Conservation (phyloP, 2,113 vertebrate genomes). For the Sphyrna mokarran region DNA sequence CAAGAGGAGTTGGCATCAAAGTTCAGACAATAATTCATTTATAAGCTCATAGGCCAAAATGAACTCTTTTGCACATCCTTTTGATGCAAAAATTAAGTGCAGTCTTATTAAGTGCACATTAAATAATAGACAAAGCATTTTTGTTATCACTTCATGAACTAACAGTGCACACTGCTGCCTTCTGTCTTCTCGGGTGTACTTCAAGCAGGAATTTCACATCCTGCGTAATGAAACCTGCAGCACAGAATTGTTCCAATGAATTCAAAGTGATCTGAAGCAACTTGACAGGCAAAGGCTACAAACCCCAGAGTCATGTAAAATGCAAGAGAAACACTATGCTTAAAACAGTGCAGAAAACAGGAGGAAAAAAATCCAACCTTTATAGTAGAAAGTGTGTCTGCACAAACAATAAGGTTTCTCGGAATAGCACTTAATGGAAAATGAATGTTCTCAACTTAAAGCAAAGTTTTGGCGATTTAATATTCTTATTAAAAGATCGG, state of each 20-base stretch:
- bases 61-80: constrained; percentile 55
- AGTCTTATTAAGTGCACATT: constrained; percentile 63
- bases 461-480: background rate
- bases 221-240: constrained; percentile 64
- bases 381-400: background rate
- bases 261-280: constrained; percentile 77
- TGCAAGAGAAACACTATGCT: constrained; percentile 75
- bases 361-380: constrained; percentile 52
- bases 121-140: constrained; percentile 40
- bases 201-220: constrained; percentile 49
- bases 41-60: constrained; percentile 41
- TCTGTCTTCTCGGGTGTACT: constrained; percentile 44
- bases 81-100: constrained; percentile 53
- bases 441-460: background rate
- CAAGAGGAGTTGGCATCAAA: background rate
- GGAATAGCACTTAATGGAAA: background rate
- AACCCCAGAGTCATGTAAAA: constrained; percentile 87
- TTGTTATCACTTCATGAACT: constrained; percentile 48
- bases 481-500: background rate
- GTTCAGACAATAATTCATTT: constrained; percentile 58
- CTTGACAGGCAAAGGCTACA: constrained; percentile 85
- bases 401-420: background rate
- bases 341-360: constrained; percentile 54
- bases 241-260: constrained; percentile 70
- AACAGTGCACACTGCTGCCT: constrained; percentile 46